Conservation (phyloP, 2,797 vertebrate genomes). For the Falco biarmicus region DNA sequence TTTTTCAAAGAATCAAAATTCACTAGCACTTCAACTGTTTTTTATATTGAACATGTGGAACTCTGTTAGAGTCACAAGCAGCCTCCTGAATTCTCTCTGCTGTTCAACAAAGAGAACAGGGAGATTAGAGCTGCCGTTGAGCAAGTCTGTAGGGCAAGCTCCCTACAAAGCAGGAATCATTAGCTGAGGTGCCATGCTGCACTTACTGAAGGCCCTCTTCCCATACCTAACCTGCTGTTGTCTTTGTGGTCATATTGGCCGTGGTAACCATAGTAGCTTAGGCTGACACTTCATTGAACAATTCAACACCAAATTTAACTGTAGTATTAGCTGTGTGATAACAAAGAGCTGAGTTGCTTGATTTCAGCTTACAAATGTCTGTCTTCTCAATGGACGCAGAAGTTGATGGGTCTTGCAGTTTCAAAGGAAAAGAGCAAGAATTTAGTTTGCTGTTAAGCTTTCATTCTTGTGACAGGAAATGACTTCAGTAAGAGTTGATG, state of each 20-base stretch:
- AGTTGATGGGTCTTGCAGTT: not conserved
- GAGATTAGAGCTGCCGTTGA: not conserved
- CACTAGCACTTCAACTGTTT: not conserved
- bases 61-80: not conserved
- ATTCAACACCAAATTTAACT: not conserved
- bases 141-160: not conserved
- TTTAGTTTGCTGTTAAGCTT: not conserved
- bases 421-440: not conserved
- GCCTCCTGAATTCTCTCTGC: not conserved
- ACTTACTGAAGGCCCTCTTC: not conserved
- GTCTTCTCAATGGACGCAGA: not conserved
- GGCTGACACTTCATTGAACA: not conserved
- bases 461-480: not conserved
- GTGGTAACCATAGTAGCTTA: not conserved
- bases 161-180: not conserved
- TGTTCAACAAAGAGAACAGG: not conserved
- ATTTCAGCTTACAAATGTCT: not conserved
- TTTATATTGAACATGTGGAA: not conserved
- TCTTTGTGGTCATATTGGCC: not conserved
- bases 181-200: not conserved
- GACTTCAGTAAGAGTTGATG: not conserved
- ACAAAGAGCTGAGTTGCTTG: not conserved
- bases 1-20: not conserved
- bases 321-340: not conserved
- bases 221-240: not conserved